Percentiles rank a stretch among this genome's conserved stretches.
Conservation (phyloP, 2,797 vertebrate genomes). For the Oreochromis grahami region DNA sequence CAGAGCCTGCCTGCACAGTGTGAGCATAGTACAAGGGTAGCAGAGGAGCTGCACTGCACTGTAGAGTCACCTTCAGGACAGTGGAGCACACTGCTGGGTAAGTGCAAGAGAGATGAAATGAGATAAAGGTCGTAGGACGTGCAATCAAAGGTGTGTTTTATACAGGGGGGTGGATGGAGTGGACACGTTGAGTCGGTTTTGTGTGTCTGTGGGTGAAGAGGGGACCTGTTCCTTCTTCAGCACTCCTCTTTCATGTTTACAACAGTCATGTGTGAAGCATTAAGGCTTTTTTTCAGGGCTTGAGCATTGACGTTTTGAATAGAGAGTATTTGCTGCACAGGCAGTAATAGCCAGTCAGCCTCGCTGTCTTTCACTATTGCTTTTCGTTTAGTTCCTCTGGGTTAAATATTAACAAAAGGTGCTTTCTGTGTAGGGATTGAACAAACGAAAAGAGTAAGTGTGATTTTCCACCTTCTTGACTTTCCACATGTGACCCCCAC, state of each 20-base stretch:
- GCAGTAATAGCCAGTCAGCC: slow-evolving; percentile 16
- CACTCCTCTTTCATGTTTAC: slow-evolving; percentile 4
- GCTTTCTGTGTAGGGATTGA: not conserved
- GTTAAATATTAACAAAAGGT: slow-evolving; percentile 48
- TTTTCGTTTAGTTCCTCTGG: slow-evolving; percentile 23
- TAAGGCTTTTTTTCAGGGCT: slow-evolving; percentile 22
- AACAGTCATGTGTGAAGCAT: slow-evolving; percentile 30
- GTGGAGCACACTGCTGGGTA: slow-evolving; percentile 45
- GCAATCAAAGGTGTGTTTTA: not conserved
- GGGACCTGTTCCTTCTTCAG: not conserved
- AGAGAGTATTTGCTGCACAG: not conserved
- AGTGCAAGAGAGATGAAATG: slow-evolving; percentile 23
- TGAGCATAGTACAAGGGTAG: slow-evolving; percentile 23
- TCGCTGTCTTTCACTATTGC: not conserved
- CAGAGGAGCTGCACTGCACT: slow-evolving; percentile 38
- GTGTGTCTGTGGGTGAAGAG: not conserved
- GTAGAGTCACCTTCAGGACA: slow-evolving; percentile 60
- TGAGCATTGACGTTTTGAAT: not conserved
- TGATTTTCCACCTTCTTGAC: slow-evolving; percentile 20
- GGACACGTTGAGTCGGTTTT: not conserved
- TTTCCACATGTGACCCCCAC: not conserved
- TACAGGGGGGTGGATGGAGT: not conserved
- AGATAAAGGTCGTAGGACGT: not conserved
- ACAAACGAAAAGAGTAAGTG: not conserved
- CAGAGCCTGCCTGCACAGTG: slow-evolving; percentile 32